phyloP scores from a whole-genome alignment of 2,113 vertebrate genomes.

The Rhombomys opimus region DNA sequence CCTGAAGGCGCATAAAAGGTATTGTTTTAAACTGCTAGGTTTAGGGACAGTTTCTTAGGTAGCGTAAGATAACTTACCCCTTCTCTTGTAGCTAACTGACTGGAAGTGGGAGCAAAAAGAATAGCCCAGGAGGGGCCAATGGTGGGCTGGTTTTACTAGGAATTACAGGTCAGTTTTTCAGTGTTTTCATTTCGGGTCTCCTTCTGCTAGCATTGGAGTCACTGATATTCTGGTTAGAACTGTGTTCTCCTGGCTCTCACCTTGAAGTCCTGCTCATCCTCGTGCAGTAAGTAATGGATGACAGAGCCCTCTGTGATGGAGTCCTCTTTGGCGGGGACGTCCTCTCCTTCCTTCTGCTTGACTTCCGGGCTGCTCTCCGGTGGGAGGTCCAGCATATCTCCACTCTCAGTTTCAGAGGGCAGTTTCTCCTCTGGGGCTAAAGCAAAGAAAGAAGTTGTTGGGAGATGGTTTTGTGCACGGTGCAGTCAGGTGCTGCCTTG shows the following conservation, averaged over 20 bases:
- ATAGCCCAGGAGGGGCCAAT: background rate
- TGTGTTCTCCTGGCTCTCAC: constrained; percentile 75
- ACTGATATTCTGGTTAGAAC: background rate
- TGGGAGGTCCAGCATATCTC: accelerated
- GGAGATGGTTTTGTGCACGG: too few species aligned
- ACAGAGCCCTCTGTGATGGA: background rate
- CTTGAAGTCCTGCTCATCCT: constrained; percentile 83
- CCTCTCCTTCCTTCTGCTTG: too few species aligned
- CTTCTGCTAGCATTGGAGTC: background rate
- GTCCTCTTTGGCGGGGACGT: background rate
- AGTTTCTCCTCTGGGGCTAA: constrained; percentile 25
- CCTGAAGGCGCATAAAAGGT: background rate
- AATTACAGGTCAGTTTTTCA: constrained; percentile 1
- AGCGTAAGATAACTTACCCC: background rate
- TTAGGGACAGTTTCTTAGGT: background rate
- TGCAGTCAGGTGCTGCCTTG: too few species aligned
- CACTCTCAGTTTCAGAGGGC: background rate
- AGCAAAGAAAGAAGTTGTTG: background rate
- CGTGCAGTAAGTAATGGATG: constrained; percentile 70
- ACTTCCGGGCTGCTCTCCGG: background rate
- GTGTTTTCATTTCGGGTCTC: background rate
- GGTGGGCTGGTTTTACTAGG: background rate
- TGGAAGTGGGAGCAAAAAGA: background rate
- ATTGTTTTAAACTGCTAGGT: background rate
- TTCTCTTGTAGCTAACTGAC: background rate